Conservation (phyloP, 2,113 vertebrate species). For the Monarcha castaneiventris region DNA sequence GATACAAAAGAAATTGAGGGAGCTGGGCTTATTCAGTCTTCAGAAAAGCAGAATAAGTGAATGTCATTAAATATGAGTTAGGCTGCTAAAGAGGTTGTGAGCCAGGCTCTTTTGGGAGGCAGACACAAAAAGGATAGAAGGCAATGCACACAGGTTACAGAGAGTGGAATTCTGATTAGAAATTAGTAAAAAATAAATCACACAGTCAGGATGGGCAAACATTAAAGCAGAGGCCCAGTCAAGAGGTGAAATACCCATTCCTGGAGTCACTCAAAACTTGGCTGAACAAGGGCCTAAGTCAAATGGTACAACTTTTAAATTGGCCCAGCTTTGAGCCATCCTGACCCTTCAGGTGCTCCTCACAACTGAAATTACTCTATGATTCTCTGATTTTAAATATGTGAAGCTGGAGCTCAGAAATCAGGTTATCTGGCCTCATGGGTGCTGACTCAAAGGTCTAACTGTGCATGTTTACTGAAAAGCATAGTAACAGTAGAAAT, state of each 20-base stretch:
- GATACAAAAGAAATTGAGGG: neutral
- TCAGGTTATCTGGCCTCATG: neutral
- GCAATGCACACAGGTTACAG: neutral
- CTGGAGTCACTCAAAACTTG: neutral
- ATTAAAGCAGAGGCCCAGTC: neutral
- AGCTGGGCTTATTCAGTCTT: neutral
- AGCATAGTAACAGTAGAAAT: neutral
- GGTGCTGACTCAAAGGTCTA: neutral
- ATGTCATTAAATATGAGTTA: neutral
- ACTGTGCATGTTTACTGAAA: neutral
- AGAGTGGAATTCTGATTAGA: neutral
- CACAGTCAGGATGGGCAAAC: neutral
- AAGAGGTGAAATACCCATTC: neutral
- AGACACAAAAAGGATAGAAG: neutral
- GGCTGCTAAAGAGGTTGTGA: neutral
- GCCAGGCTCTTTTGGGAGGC: neutral
- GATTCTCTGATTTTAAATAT: too few relatives aligned
- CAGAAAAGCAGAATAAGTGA: neutral
- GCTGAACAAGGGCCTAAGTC: neutral
- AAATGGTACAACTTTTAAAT: neutral
- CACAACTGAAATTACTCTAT: neutral
- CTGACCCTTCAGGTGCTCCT: neutral
- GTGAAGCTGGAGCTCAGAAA: neutral
- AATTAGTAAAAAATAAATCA: neutral
- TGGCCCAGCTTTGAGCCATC: neutral